Percentiles rank a stretch among this genome's conserved stretches.
Evolutionary conservation across 2,888 invertebrate genomes (phyloP).

Genomic region (Merodon equestris): DNA sequence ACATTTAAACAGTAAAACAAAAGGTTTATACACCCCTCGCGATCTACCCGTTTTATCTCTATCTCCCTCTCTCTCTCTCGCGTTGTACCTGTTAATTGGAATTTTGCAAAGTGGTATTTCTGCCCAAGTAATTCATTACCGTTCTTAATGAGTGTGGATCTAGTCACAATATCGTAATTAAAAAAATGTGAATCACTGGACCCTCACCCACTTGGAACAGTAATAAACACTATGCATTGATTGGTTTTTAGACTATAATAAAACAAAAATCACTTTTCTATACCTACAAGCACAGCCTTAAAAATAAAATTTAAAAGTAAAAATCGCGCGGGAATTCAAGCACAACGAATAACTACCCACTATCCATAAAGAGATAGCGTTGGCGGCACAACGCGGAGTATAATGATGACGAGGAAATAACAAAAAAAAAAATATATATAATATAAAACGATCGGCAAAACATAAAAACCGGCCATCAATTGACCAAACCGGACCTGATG

Average conservation of each 20-base stretch:
- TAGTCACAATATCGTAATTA: conserved; percentile 77
- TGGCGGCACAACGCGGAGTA: conserved; percentile 44
- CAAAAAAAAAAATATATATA: conserved; percentile 47
- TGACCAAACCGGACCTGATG: conserved; percentile 41
- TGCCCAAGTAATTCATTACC: conserved; percentile 71
- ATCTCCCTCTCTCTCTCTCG: conserved; percentile 4
- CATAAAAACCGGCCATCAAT: conserved; percentile 32
- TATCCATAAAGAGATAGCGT: conserved; percentile 53
- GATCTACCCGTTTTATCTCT: background rate
- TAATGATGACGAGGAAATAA: conserved; percentile 18
- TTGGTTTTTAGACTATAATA: conserved; percentile 4
- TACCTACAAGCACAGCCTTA: conserved; percentile 25
- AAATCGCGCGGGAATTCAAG: conserved; percentile 55
- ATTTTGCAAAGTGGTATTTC: background rate
- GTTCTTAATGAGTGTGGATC: conserved; percentile 80
- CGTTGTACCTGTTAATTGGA: too few relatives aligned
- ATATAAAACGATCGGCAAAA: conserved; percentile 35
- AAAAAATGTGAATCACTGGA: conserved; percentile 79
- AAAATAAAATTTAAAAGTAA: conserved; percentile 31
- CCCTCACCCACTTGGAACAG: conserved; percentile 79
- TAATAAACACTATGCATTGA: conserved; percentile 68
- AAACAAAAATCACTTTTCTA: conserved; percentile 33
- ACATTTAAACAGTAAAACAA: conserved; percentile 18
- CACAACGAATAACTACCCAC: conserved; percentile 51
- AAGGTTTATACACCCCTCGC: conserved; percentile 2